Evolutionary conservation across 1,140 invertebrate genomes (phyloP), one percentile per base, ranked within the genome.

Genomic region (Polyergus mexicanus): DNA sequence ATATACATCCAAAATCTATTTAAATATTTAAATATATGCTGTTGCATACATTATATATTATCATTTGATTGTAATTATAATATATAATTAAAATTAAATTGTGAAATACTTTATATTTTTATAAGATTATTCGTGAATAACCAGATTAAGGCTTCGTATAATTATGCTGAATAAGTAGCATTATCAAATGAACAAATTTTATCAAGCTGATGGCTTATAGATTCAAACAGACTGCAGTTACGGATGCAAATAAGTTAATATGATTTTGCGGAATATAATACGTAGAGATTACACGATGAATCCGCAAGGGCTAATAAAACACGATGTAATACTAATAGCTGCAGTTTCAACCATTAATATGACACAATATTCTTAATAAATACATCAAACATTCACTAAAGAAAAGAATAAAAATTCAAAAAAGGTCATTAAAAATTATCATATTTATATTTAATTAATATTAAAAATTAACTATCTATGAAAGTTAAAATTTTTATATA

Each of bases 231-330:
- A n/a, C 19, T 78, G 60, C 47, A 81, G 13, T 69, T 80, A 16
- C 16, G 38, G 2, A 83, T 83, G 68, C 54, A 83, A 83, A 83
- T 83, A 25, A 35, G 38, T 44, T 83, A 74, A 83, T 28, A 22
- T 62, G 25, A 83, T 72, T 74, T 60, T n/a, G 25, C 5, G 38
- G 72, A n/a, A 32, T 54, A 72, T 60, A 83, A 72, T 74, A 83
- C n/a, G 65, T 35, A 1, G 68, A 60, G 68, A 83, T 83, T 83
- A 74, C 54, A n/a, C 38, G 54, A 83, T 83, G 78, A 72, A 60
- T 74, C 78, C 68, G n/a, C 1, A 35, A 54, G 28, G 68, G 25
- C 38, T 83, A 83, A 74, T 83, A 74, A 74, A 83, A 83, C 54
- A 72, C 2, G 51, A 25, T 47, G 54, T 83, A 62, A 74, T 60